Evolutionary conservation across 2,113 vertebrate species (phyloP).

Genomic region (Carettochelys insculpta): DNA sequence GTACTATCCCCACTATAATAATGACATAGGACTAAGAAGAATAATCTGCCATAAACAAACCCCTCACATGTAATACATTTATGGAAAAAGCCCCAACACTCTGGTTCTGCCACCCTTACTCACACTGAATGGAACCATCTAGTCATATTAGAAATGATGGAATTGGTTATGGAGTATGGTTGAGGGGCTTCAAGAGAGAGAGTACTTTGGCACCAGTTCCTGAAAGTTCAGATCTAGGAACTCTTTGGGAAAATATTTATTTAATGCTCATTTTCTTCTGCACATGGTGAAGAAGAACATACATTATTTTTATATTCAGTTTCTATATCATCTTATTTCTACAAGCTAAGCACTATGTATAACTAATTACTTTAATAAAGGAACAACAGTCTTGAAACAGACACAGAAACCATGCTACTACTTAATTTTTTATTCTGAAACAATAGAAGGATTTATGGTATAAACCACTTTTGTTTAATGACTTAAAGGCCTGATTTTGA

Average conservation of each 20-base stretch:
- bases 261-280: not conserved
- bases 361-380: constrained; percentile 59
- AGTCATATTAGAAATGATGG: constrained; percentile 53
- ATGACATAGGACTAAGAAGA: constrained; percentile 30
- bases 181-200: constrained; percentile 53
- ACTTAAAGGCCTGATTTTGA: not conserved
- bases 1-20: constrained; percentile 24
- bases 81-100: constrained; percentile 57
- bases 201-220: not conserved
- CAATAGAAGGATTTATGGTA: constrained; percentile 26
- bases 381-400: constrained; percentile 12
- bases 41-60: constrained; percentile 61
- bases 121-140: constrained; percentile 61
- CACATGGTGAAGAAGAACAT: not conserved
- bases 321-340: constrained; percentile 27
- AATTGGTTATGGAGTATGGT: constrained; percentile 56
- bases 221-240: constrained; percentile 19
- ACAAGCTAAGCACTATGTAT: constrained; percentile 21
- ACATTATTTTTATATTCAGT: not conserved
- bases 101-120: constrained; percentile 43
- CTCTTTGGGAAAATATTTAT: constrained; percentile 3
- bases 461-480: constrained; percentile 35
- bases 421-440: constrained; percentile 29
- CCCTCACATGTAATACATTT: constrained; percentile 48
- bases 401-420: constrained; percentile 17